phyloP scores from a whole-genome alignment of 2,888 invertebrate species.

The Cantharis lateralis region DNA sequence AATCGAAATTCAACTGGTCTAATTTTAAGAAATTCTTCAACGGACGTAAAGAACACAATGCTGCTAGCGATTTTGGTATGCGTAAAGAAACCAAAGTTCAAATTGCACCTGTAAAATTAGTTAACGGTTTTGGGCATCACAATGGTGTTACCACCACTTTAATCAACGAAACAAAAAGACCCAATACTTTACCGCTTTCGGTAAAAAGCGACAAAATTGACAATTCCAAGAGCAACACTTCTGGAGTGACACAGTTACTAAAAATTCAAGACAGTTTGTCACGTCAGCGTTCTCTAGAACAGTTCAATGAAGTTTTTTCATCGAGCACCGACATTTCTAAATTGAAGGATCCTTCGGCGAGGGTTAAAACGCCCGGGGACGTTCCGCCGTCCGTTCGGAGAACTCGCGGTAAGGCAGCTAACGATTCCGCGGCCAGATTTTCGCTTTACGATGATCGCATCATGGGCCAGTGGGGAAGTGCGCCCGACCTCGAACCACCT shows the following conservation, averaged over 20 bases:
- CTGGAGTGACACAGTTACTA: conserved; percentile 53
- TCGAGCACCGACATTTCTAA: conserved; percentile 68
- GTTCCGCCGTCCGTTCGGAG: conserved; percentile 77
- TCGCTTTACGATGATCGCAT: conserved; percentile 89
- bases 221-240: conserved; percentile 36
- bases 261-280: conserved; percentile 54
- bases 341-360: conserved; percentile 73
- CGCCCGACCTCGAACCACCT: conserved; percentile 53
- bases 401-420: conserved; percentile 69
- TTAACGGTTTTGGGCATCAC: conserved; percentile 54
- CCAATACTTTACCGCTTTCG: conserved; percentile 57
- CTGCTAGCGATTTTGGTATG: conserved; percentile 24
- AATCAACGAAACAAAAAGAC: conserved; percentile 49
- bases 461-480: conserved; percentile 53
- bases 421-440: conserved; percentile 63
- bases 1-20: conserved; percentile 52
- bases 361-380: conserved; percentile 83
- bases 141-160: conserved; percentile 59
- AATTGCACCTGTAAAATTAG: conserved; percentile 58
- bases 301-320: conserved; percentile 76
- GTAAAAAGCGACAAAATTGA: conserved; percentile 41
- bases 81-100: conserved; percentile 63
- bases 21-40: conserved; percentile 58
- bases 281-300: conserved; percentile 74
- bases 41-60: conserved; percentile 45